Evolutionary conservation across 2,797 vertebrate species (phyloP).

Genomic region (Falco naumanni): DNA sequence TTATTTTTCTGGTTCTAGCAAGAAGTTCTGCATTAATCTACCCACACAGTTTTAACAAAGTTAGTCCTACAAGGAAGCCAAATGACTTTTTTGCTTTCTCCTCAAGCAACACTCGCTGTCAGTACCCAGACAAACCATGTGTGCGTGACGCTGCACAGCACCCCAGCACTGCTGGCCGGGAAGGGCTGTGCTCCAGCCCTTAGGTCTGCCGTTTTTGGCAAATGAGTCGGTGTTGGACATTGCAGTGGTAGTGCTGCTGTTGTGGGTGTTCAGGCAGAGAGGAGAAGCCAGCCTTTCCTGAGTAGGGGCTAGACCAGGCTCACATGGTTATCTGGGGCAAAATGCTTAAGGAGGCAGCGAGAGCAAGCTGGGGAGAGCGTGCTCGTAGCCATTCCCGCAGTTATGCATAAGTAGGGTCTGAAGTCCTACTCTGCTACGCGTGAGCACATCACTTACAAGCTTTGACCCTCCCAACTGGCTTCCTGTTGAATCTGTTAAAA

Average conservation of each 20-base stretch:
- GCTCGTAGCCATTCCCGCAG: not conserved
- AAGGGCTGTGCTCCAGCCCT: not conserved
- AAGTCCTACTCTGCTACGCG: not conserved
- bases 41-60: not conserved
- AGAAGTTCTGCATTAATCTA: not conserved
- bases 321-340: not conserved
- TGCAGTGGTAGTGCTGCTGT: no score
- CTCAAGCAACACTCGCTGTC: not conserved
- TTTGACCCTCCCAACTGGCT: not conserved
- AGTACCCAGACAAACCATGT: not conserved
- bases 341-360: not conserved
- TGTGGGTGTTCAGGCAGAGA: not conserved
- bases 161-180: not conserved
- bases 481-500: not conserved
- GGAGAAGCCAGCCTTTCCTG: not conserved
- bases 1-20: not conserved
- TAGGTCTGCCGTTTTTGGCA: not conserved
- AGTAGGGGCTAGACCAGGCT: not conserved
- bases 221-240: fast-evolving
- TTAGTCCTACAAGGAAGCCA: not conserved
- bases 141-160: fast-evolving
- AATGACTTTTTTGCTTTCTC: not conserved
- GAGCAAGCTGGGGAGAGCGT: not conserved
- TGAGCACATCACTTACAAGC: not conserved
- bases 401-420: not conserved